Base-by-base conservation (phyloP, 1,140 invertebrate genomes). In the Tetranychus cinnabarinus region DNA sequence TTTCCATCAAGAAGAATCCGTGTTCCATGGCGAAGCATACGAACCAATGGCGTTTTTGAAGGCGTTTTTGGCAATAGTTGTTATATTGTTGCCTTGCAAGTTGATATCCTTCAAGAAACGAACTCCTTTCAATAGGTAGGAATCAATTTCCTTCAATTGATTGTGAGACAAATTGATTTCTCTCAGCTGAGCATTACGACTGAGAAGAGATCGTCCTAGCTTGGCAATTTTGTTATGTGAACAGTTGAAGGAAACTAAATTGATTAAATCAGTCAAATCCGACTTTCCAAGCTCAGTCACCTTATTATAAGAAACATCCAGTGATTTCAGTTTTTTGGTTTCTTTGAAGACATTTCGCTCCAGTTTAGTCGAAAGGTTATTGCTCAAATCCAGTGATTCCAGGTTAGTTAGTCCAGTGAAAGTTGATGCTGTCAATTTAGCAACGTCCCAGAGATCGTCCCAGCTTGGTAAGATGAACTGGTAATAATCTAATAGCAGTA, bases 91-190 rank as follows among this genome's bases (percentile, higher is more conserved):
- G 67, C 88, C 84, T 61, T 80, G 83, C 2, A 91, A 72, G 67
- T 80, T 86, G 0, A 92, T 73, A 57, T 87, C 78, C 56, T 85
- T 76, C 65, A 92, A 76, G 67, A 88, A 83, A 64, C 88, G 77
- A 82, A 92, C 85, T 31, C 88, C 87, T 64, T 83, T 75, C 60
- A 92, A 88, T n/a, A 85, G 82, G 69, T 86, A 88, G 0, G 82
- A 79, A 69, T 90, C 87, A 31, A 92, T 69, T 67, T 82, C 82
- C 56, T 79, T 80, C 15, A 93, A 80, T 66, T 83, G 81, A 70
- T 93, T 93, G 64, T 82, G 76, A 35, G 81, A 81, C 65, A 91
- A 71, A 72, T 88, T 82, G 0, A 92, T 72, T 0, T 87, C 81
- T 67, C 83, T 82, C 10, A 93, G 72, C 1, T 89, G 77, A 0